These are phyloP conservation scores for Drosophila robusta DNA, from an alignment of 2,888 invertebrate genomes.

Conservation along the genomic window DNA sequence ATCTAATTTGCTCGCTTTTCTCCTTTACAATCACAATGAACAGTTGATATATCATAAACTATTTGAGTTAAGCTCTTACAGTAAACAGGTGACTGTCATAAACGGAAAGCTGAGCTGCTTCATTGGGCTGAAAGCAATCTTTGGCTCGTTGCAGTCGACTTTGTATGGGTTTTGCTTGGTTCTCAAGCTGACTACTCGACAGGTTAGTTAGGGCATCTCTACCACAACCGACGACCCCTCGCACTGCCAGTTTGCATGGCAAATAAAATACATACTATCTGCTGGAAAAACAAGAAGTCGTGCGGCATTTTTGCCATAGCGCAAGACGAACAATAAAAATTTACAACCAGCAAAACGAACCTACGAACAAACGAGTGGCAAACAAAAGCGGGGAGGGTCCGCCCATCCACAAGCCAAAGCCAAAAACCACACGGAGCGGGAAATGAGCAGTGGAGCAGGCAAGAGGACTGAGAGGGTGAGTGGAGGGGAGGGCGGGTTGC, in stretches of 20 bases:
- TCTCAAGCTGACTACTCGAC: constrained; percentile 17
- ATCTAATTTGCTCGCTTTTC: background rate
- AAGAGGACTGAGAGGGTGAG: background rate
- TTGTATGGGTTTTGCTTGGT: constrained; percentile 32
- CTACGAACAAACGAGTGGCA: constrained; percentile 37
- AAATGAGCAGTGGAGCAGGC: constrained; percentile 43
- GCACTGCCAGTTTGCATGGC: constrained; percentile 20
- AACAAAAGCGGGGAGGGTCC: constrained; percentile 29
- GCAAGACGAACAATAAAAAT: constrained; percentile 72
- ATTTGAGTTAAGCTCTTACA: constrained; percentile 14
- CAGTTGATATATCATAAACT: constrained; percentile 5
- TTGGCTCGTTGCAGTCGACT: constrained; percentile 31
- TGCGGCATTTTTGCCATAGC: constrained; percentile 49
- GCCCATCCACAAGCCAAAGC: constrained; percentile 28
- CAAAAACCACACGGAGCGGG: constrained; percentile 56
- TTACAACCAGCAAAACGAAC: constrained; percentile 70
- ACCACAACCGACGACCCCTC: background rate
- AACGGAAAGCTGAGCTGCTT: constrained; percentile 36
- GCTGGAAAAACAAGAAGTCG: constrained; percentile 41
- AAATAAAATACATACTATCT: constrained; percentile 61
- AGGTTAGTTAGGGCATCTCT: constrained; percentile 33
- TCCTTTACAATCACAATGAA: constrained; percentile 19
- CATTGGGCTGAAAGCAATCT: constrained; percentile 46
- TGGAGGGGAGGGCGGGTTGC: too few species aligned
- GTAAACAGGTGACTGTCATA: constrained; percentile 46